phyloP scores from a whole-genome alignment of 2,113 vertebrate genomes.

The Cariama cristata region DNA sequence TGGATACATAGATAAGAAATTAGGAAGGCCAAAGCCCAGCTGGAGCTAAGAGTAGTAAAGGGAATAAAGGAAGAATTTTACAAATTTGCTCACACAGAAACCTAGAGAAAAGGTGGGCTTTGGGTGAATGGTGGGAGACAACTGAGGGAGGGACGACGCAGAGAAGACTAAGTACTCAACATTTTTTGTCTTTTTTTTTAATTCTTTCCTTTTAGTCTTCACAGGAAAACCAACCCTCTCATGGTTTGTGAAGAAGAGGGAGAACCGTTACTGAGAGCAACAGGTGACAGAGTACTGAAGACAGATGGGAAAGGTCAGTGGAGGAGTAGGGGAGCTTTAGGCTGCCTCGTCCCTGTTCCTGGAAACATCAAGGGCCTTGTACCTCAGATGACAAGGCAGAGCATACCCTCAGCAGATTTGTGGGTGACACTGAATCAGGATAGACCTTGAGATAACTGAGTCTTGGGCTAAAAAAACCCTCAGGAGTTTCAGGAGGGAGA shows the following conservation, averaged over 20 bases:
- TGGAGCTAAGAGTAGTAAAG: background rate
- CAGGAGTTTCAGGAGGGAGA: background rate
- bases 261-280: background rate
- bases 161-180: background rate
- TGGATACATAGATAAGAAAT: background rate
- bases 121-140: background rate
- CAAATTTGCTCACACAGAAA: background rate
- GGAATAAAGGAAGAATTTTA: background rate
- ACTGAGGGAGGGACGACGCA: background rate
- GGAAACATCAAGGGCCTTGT: fast-evolving
- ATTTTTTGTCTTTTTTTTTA: background rate
- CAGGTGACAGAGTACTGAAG: background rate
- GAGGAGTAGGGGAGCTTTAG: background rate
- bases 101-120: background rate
- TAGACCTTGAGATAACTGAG: background rate
- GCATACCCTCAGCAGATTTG: background rate
- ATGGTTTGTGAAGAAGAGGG: background rate
- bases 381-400: background rate
- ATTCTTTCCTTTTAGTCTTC: background rate
- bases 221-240: background rate
- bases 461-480: background rate
- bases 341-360: background rate
- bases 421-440: background rate
- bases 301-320: background rate
- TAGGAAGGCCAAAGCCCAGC: background rate